phyloP scores from a whole-genome alignment of 1,140 invertebrate species.

The Delia radicum region DNA sequence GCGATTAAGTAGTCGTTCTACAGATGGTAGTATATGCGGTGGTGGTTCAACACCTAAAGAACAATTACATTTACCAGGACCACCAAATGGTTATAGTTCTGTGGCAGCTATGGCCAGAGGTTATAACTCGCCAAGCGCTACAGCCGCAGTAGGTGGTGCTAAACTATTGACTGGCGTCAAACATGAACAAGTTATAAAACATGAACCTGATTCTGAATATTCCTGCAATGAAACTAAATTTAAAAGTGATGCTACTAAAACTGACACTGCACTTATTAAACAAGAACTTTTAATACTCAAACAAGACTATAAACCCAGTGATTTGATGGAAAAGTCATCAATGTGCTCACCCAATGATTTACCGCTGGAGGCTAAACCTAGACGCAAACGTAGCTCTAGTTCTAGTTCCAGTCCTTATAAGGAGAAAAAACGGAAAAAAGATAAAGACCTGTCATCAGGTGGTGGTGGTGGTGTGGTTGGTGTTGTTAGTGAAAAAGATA shows the following conservation, averaged over 20 bases:
- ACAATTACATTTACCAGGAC: constrained; percentile 15
- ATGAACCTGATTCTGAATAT: constrained; percentile 45
- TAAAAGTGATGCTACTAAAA: constrained; percentile 17
- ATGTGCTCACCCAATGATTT: constrained; percentile 8
- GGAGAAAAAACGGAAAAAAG: constrained; percentile 55
- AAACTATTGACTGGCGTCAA: constrained; percentile 33
- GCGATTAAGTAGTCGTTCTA: constrained; percentile 39
- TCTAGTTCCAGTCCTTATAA: constrained; percentile 53
- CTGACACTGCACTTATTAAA: constrained; percentile 8
- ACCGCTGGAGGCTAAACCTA: constrained; percentile 27
- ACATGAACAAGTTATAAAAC: constrained; percentile 47
- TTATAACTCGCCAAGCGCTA: neutral
- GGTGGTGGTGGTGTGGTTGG: neutral
- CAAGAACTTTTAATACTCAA: constrained; percentile 26
- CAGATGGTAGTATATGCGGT: constrained; percentile 32
- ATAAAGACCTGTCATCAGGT: constrained; percentile 34
- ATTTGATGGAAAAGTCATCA: neutral
- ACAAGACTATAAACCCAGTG: constrained; percentile 26
- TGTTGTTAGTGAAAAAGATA: constrained; percentile 23
- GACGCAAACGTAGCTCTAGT: constrained; percentile 51
- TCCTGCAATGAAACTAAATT: constrained; percentile 28
- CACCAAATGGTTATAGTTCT: constrained; percentile 42
- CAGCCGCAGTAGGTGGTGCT: constrained; percentile 18
- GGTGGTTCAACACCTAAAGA: constrained; percentile 36
- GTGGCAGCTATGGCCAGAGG: neutral